A percentile compares a stretch with the other conserved stretches of the same genome.
Evolutionary conservation across 2,797 vertebrate genomes (phyloP).

Genomic region (Phoxinus dragarum): DNA sequence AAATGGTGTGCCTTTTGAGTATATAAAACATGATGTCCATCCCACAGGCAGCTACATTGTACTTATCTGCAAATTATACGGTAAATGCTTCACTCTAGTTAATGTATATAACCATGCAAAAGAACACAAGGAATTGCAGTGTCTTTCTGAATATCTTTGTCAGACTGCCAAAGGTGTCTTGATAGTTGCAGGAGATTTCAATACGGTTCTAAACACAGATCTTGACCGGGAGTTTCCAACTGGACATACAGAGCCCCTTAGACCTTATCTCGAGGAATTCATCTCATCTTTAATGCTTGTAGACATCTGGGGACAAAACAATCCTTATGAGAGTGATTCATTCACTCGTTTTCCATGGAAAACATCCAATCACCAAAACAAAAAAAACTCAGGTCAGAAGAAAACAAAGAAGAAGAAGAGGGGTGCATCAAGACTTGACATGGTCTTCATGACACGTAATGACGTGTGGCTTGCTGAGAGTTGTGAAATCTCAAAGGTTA

Average conservation of each 20-base stretch:
- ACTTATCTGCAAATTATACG: conserved; percentile 6
- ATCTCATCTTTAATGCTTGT: conserved; percentile 17
- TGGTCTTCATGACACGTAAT: conserved; percentile 8
- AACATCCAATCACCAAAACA: background rate
- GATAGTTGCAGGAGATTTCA: conserved; percentile 32
- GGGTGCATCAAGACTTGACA: conserved; percentile 18
- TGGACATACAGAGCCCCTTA: conserved; percentile 12
- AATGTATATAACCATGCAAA: conserved; percentile 34
- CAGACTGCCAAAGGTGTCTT: conserved; percentile 29
- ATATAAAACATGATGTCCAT: background rate
- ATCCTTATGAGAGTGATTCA: background rate
- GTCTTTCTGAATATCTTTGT: conserved; percentile 18
- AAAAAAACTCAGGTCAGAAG: background rate
- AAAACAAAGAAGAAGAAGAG: background rate
- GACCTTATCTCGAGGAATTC: conserved; percentile 25
- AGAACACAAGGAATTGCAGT: background rate
- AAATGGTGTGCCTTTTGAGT: background rate
- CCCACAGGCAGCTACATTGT: conserved; percentile 27
- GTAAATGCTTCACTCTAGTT: conserved; percentile 2
- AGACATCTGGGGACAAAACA: background rate
- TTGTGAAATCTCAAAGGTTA: background rate
- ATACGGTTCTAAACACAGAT: conserved; percentile 26
- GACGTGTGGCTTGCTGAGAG: background rate
- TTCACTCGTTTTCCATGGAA: background rate
- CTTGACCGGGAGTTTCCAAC: conserved; percentile 24